Conservation (phyloP, 2,888 invertebrate species). For the Lycia hirtaria region DNA sequence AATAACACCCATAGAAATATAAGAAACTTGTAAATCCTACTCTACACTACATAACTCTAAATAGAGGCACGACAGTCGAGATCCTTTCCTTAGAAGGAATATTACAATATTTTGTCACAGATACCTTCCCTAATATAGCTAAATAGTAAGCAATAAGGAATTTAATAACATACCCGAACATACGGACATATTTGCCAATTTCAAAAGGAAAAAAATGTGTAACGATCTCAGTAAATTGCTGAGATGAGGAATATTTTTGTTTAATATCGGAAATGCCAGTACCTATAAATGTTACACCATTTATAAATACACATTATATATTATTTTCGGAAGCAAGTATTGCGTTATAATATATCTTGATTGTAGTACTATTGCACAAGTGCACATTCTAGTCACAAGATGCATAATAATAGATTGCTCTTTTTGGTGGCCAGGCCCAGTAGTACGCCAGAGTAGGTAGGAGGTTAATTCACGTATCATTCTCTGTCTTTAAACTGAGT, state of each 20-base stretch:
- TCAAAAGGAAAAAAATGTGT: conserved; percentile 39
- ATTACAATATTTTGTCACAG: conserved; percentile 16
- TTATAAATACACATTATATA: neutral
- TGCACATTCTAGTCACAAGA: no score
- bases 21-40: neutral
- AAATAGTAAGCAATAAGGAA: conserved; percentile 38
- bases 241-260: conserved; percentile 34
- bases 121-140: conserved; percentile 22
- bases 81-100: conserved; percentile 6
- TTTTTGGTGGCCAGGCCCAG: no score
- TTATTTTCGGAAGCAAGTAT: neutral
- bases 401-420: no score
- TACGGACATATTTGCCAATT: conserved; percentile 35
- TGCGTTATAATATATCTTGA: no score
- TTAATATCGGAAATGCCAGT: conserved; percentile 37
- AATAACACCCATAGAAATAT: no score
- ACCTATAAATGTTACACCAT: neutral
- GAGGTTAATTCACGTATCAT: no score
- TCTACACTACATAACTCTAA: neutral
- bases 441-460: no score
- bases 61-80: neutral
- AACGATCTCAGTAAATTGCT: conserved; percentile 32
- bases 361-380: no score
- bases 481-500: no score
- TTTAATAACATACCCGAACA: conserved; percentile 38